Evolutionary conservation across 2,888 invertebrate species (phyloP), one percentile per base, ranked within the genome.

Genomic region (Drosophila koepferae): DNA sequence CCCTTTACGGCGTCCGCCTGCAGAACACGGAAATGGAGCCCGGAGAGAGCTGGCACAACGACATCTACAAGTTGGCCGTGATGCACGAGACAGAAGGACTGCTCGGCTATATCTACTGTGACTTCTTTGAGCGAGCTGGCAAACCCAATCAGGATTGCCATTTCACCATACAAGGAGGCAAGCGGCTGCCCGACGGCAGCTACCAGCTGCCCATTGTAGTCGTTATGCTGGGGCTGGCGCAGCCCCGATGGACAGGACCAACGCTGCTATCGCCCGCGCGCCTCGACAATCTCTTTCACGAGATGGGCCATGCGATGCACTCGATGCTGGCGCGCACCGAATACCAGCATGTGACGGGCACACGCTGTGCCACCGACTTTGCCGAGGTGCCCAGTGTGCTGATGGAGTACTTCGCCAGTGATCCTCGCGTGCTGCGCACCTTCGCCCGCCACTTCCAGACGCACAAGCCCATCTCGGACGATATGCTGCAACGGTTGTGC

Each of bases 301-400:
- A 99, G 94, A 96, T 98, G 96, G 99, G 99, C 0, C 99, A 99
- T 94, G 99, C 99, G 18, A 96, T 99, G 95, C 99, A 99, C 94
- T 99, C 99, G 20, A 99, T 99, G 98, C 94, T 99, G 80, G 99
- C 98, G 3, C 95, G 99, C 74, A 99, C 99, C 0, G 95, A 95
- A 72, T 98, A 99, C 94, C 99, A 99, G 93, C 99, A 99, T 94
- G 98, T 99, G 51, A 97, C 99, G 5, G 99, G 99, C 71, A 99
- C 99, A 0, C 94, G 99, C 65, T 99, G 99, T 92, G 96, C 98
- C 77, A 99, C 99, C 6, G 99, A 99, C 94, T 97, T 99, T 91
- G 99, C 99, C 2, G 99, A 99, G 95, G 97, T 99, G 48, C 99
- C 99, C 9, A 99, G 99, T n/a, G 97, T 99, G 70, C 94, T 99